phyloP scores from a whole-genome alignment of 64 coral and sea anemone species.

The Actinia tenebrosa region DNA sequence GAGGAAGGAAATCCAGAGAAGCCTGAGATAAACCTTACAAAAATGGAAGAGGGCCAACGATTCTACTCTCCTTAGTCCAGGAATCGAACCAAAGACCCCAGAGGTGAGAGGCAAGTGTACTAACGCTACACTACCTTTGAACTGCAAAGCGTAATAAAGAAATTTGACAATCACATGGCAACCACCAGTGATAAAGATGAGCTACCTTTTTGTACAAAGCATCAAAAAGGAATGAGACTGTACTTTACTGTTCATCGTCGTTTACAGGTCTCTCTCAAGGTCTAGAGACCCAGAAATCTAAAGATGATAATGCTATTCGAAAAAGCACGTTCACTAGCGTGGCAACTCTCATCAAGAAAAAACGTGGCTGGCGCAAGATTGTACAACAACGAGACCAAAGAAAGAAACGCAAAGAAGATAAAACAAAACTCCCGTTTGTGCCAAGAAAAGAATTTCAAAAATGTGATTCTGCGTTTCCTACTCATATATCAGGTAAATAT shows the following conservation, averaged over 20 bases:
- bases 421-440: neutral
- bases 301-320: slow-evolving; percentile 13
- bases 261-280: slow-evolving; percentile 14
- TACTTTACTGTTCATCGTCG: neutral
- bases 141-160: no score
- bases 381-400: slow-evolving; percentile 36
- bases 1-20: neutral
- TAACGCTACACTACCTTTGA: no score
- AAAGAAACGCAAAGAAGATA: slow-evolving; percentile 15
- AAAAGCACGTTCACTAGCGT: slow-evolving; percentile 46
- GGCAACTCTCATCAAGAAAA: slow-evolving; percentile 13
- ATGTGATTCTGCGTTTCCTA: slow-evolving; percentile 20
- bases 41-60: no score
- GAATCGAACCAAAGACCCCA: no score
- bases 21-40: neutral
- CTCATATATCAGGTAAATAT: slow-evolving; percentile 23
- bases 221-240: no score
- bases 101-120: no score
- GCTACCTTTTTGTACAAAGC: no score
- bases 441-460: slow-evolving; percentile 59
- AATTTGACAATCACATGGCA: neutral
- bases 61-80: no score
- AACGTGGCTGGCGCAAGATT: slow-evolving; percentile 26
- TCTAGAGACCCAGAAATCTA: neutral
- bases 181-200: no score